Base-by-base conservation (phyloP, 2,113 vertebrate genomes). In the Chloropsis hardwickii region DNA sequence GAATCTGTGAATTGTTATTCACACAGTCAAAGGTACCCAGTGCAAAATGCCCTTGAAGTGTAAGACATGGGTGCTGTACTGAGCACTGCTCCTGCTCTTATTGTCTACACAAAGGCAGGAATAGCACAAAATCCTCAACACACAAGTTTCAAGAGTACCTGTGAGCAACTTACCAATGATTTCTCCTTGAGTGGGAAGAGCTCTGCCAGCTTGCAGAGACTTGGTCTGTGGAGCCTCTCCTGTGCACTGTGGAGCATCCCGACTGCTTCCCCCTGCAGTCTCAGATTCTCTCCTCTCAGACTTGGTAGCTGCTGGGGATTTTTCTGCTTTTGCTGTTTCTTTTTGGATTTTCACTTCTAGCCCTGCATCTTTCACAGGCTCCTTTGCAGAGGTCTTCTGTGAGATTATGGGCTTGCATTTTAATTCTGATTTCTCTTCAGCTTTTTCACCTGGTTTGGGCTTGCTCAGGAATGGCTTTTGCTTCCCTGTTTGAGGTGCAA, bases 121-220 rank as follows among this genome's bases (percentile, higher is more conserved):
- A 35, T 0, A 87, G 65, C 28, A 78, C 23, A 71, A 86, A 86
- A 51, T 24, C 20, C 35, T 83, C 29, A 40, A 1, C 1, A 3
- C 4, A 28, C 22, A 31, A 21, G 11, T 29, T 70, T 25, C 53
- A 5, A 50, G 60, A 77, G 47, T 12, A 77, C 44, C 31, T 23
- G 22, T 2, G 4, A 88, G 24, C 35, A 57, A 58, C 96, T 92
- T 44, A 97, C 97, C 97, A 0, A 97, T 28, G 39, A 97, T 28
- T 67, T 86, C 94, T 12, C 89, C 79, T 89, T 69, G 53, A 1
- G 21, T 13, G 25, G 65, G 65, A 74, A 88, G 73, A 42, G 66
- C 88, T 92, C 89, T 82, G 40, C 33, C 39, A 23, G 76, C 44
- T 69, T 28, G 81, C 58, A 54, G 0, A 2, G 53, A 31, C 15